Evolutionary conservation across 2,888 invertebrate genomes (phyloP), one percentile per base, ranked within the genome.

Genomic region (Pachydiplax longipennis): DNA sequence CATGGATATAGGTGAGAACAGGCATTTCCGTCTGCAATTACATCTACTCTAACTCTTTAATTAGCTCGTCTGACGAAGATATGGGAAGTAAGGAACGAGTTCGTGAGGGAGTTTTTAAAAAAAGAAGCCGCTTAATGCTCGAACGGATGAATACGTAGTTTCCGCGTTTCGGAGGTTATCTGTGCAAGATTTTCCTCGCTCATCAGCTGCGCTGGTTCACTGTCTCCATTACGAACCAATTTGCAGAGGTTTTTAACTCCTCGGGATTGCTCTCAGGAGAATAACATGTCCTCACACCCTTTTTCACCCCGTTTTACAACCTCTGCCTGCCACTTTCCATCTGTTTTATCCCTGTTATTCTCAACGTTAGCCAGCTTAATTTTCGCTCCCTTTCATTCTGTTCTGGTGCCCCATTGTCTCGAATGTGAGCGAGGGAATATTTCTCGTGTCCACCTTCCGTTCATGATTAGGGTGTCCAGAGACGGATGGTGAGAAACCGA

Each of bases 221-320:
- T 18, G 25, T 65, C 87, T n/a, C 87, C 40, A 37, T 58, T 37
- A 25, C 87, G 40, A 40, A 65, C 61, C 87, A 87, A 87, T 87
- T 87, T 61, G 87, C 12, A 65, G 61, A 37, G 61, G 87, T 61
- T 87, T 87, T 61, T 40, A 87, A 61, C 40, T 61, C 61, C n/a
- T 1, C 6, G 37, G 13, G 58, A 83, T 35, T 53, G 18, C 31
- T 15, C 37, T 37, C 58, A 6, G 58, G 61, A 87, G 61, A 8
- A 61, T 40, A 48, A 35, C 53, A 31, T 22, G 53, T 82, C 82
- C 82, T 82, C 53, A 25, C 31, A 35, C 3, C 25, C 73, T 73
- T 25, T 73, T 13, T 73, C 73, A 25, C 15, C 73, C 15, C 73
- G 13, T 31, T 25, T 31, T 73, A 10, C 31, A 25, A 31, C 73